Percentiles rank a stretch among this genome's conserved stretches.
These are phyloP conservation scores for Todus mexicanus DNA, from an alignment of 2,797 vertebrate genomes.

Conservation along the genomic window DNA sequence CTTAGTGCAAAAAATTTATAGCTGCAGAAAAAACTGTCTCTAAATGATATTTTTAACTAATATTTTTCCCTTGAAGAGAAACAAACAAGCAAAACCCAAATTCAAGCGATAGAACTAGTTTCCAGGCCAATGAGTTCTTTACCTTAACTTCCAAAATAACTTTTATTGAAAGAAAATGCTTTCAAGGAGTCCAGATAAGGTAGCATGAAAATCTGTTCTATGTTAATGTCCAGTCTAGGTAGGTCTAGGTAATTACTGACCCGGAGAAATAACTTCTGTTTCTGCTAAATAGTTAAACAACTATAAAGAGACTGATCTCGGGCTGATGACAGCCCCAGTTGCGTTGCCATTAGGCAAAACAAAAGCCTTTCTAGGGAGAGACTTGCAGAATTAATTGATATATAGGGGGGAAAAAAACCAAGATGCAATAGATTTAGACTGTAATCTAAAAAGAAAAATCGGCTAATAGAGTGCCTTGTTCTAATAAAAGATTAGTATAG, in stretches of 20 bases:
- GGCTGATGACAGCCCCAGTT: neutral
- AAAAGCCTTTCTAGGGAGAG: neutral
- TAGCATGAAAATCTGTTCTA: neutral
- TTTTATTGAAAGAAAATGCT: neutral
- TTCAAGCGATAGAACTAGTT: neutral
- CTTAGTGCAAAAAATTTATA: neutral
- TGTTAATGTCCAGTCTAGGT: neutral
- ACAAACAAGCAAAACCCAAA: neutral
- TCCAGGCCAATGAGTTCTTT: neutral
- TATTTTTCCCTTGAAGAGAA: neutral
- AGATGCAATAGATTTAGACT: neutral
- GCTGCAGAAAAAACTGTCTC: neutral
- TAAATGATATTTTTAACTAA: neutral
- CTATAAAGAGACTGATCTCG: neutral
- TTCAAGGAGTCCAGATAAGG: neutral
- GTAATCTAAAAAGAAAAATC: neutral
- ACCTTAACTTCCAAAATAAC: neutral
- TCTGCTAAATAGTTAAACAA: slow-evolving; percentile 34
- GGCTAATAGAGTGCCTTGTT: neutral
- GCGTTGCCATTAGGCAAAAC: neutral
- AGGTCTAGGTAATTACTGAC: slow-evolving; percentile 2
- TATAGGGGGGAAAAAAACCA: neutral
- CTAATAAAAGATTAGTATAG: neutral
- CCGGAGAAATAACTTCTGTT: slow-evolving; percentile 19
- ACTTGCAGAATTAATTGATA: neutral